phyloP scores from a whole-genome alignment of 2,888 invertebrate species.

The Laspeyria flexula region DNA sequence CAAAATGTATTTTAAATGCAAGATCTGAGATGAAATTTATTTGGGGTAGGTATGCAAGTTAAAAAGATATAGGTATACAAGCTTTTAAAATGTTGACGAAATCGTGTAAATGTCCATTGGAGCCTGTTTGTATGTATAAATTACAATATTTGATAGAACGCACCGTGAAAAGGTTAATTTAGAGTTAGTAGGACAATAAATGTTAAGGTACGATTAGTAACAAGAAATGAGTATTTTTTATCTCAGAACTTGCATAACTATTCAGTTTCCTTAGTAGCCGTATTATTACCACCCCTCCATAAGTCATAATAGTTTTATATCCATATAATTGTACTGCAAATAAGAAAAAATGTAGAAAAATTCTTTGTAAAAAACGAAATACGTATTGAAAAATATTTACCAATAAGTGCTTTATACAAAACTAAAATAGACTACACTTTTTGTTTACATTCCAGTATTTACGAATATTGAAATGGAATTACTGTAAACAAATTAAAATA shows the following conservation, averaged over 20 bases:
- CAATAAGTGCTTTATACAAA: conserved; percentile 29
- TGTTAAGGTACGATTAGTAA: not conserved
- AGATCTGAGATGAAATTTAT: not conserved
- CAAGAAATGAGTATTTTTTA: not conserved
- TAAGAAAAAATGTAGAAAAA: not conserved
- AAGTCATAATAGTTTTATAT: not conserved
- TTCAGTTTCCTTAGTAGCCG: too few species aligned
- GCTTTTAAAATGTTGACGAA: not conserved
- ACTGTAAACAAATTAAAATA: conserved; percentile 14
- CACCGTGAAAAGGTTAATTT: not conserved
- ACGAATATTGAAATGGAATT: conserved; percentile 13
- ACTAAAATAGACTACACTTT: conserved; percentile 4
- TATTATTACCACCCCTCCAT: too few species aligned
- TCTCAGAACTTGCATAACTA: conserved; percentile 3
- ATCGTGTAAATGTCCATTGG: not conserved
- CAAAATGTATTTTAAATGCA: not conserved
- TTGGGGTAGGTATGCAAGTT: not conserved
- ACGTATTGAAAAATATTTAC: conserved; percentile 23
- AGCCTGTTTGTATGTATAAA: conserved; percentile 9
- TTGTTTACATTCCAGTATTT: conserved; percentile 13
- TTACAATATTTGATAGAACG: conserved; percentile 2
- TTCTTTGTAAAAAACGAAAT: conserved; percentile 10
- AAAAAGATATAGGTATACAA: not conserved
- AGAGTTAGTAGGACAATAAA: not conserved
- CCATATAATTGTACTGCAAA: not conserved